Evolutionary conservation across 1,140 invertebrate genomes (phyloP), one percentile per base, ranked within the genome.

Genomic region (Chlorops oryzae): DNA sequence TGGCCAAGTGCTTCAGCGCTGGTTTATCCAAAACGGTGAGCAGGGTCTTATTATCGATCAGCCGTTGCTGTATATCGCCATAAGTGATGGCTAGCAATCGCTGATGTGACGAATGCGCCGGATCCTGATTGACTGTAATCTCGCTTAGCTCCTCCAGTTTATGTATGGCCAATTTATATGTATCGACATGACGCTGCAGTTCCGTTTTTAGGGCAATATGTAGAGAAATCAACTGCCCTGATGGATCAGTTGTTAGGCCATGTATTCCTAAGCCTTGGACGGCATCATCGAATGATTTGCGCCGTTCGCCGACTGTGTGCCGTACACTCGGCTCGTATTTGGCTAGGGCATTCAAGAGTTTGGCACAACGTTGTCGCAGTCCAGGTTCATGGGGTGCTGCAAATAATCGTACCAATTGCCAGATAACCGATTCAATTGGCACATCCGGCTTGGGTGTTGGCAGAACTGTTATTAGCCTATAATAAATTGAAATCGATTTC

Each of bases 31-130:
- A 76, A 24, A 89, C 84, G 56, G 92, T 93, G 38, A 93, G 74
- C 20, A 95, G 73, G 0, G 87, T 88, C 71, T 92, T 92, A 73
- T 95, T 96, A 73, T 93, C 91, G 57, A 94, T 94, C 15, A 96
- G 76, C 4, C 92, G 74, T 52, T 90, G 84, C 70, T 96, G 90
- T 17, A 87, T 85, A 59, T 90, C 87, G 5, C 80, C 79, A 61
- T 89, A 84, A 34, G 83, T 84, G 21, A 94, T 78, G 35, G 87
- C 87, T 47, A 96, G 75, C 24, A 93, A 82, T 25, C 92, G 76
- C 73, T 95, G 92, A 74, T 96, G 92, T 17, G 88, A 92, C 0
- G 88, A 87, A 38, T 86, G 84, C 1, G 89, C 87, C 13, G 90
- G 90, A 24, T 90, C 88, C 58, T 88, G 85, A 47, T 83, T 84